phyloP scores from a whole-genome alignment of 2,888 invertebrate species.

The Eristalis pertinax region DNA sequence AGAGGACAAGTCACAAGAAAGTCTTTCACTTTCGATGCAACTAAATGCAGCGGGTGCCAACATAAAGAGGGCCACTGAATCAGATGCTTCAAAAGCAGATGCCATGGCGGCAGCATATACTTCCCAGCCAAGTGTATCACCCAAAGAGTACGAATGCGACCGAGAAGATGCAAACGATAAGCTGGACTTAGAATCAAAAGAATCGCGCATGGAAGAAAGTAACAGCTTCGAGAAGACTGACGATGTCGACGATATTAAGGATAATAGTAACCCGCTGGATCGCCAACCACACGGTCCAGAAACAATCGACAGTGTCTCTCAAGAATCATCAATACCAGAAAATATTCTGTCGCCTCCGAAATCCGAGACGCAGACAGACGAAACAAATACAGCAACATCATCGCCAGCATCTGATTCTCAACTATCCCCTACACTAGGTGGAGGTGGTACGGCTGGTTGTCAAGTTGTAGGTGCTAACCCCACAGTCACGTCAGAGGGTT shows the following conservation, averaged over 20 bases:
- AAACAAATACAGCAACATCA: constrained; percentile 78
- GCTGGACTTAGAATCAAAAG: constrained; percentile 5
- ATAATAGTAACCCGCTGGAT: constrained; percentile 14
- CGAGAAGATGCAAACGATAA: constrained; percentile 10
- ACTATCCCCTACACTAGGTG: constrained; percentile 74
- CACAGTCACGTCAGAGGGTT: constrained; percentile 33
- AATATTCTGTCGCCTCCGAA: constrained; percentile 79
- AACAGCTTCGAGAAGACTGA: constrained; percentile 26
- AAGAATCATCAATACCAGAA: constrained; percentile 75
- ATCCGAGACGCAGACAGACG: constrained; percentile 79
- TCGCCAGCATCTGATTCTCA: constrained; percentile 79
- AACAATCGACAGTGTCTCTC: constrained; percentile 64
- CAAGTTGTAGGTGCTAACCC: constrained; percentile 28
- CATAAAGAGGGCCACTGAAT: constrained; percentile 18
- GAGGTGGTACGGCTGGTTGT: constrained; percentile 13
- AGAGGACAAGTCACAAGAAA: constrained; percentile 52
- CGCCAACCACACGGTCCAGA: constrained; percentile 59
- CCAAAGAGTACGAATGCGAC: constrained; percentile 30
- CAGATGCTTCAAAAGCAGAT: constrained; percentile 10
- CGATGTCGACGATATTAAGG: constrained; percentile 56
- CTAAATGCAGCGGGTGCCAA: background rate
- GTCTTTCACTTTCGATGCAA: constrained; percentile 19
- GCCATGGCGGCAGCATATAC: constrained; percentile 17
- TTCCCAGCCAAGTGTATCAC: constrained; percentile 50
- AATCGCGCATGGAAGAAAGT: constrained; percentile 11